Evolutionary conservation across 2,113 vertebrate species (phyloP), one percentile per base, ranked within the genome.

Genomic region (Passer montanus): DNA sequence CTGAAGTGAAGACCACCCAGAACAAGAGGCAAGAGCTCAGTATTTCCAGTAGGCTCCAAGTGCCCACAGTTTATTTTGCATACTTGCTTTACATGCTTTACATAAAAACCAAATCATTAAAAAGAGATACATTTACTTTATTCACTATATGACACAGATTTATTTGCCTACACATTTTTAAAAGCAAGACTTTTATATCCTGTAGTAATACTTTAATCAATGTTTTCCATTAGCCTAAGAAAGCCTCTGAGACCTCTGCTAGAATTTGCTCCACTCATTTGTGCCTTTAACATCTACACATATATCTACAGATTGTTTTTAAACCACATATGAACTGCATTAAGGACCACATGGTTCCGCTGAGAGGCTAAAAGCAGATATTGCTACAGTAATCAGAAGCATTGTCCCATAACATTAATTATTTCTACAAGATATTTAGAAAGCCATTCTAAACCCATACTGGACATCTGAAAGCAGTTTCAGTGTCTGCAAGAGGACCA

Each of bases 161-260:
- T 81, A 70, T 74, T 41, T 67, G 27, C 30, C 47, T 50, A 19
- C 27, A 52, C 19, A 41, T 60, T 87, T 91, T 63, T 81, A 89
- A 52, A 81, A 87, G 64, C 41, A 75, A 89, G 62, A 82, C 26
- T 44, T 75, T 56, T 52, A 72, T 39, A 87, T 56, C 13, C 66
- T 77, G 35, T 8, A 78, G 64, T 47, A 89, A 89, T 84, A 78
- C 20, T 66, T 91, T 27, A 87, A 84, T 89, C 77, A 84, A 70
- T 91, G 39, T 46, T 81, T 86, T 93, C 80, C 84, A 94, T 94
- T 91, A 91, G 60, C 19, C 41, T 68, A 72, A 84, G 60, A 43
- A 79, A 84, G 67, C 21, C 75, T 33, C 21, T 0, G 0, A 69
- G 46, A 89, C 67, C 28, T 70, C 50, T 67, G 43, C 46, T 75